A percentile compares a stretch with the other conserved stretches of the same genome.
Evolutionary conservation across 2,888 invertebrate species (phyloP).

Genomic region (Taphrorychus bicolor): DNA sequence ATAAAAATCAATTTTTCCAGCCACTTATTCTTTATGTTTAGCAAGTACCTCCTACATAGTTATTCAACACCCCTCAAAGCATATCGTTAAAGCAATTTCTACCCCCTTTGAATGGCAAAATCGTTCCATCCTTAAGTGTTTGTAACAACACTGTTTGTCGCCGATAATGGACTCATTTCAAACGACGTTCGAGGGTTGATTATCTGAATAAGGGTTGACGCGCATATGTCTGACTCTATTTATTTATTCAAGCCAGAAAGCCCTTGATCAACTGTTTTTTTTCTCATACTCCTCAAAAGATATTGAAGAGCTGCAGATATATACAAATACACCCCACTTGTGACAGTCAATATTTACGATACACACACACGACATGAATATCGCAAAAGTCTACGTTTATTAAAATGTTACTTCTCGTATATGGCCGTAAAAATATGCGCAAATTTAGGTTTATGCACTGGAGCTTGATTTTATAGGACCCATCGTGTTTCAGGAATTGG

Average conservation of each 20-base stretch:
- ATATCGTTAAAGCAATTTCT: neutral
- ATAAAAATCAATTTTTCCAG: too few species aligned
- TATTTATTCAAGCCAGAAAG: neutral
- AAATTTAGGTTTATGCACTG: conserved; percentile 21
- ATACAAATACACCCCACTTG: neutral
- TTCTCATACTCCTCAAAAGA: neutral
- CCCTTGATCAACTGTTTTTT: neutral
- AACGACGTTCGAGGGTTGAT: conserved; percentile 2
- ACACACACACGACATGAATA: neutral
- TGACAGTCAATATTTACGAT: conserved; percentile 4
- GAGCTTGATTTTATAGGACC: conserved; percentile 22
- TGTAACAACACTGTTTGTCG: neutral
- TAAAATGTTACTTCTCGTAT: conserved; percentile 22
- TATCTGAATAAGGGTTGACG: conserved; percentile 1
- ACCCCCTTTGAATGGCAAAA: neutral
- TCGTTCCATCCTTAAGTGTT: neutral
- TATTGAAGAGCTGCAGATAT: conserved; percentile 8
- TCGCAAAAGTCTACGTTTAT: conserved; percentile 24
- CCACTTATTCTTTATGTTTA: too few species aligned
- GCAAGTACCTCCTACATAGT: too few species aligned
- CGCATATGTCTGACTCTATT: neutral
- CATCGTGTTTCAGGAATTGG: conserved; percentile 10
- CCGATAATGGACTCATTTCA: conserved; percentile 2
- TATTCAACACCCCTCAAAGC: neutral
- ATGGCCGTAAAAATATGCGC: conserved; percentile 24